Conservation (phyloP, 92 coral and sea anemone genomes). For the Siderastrea radians region DNA sequence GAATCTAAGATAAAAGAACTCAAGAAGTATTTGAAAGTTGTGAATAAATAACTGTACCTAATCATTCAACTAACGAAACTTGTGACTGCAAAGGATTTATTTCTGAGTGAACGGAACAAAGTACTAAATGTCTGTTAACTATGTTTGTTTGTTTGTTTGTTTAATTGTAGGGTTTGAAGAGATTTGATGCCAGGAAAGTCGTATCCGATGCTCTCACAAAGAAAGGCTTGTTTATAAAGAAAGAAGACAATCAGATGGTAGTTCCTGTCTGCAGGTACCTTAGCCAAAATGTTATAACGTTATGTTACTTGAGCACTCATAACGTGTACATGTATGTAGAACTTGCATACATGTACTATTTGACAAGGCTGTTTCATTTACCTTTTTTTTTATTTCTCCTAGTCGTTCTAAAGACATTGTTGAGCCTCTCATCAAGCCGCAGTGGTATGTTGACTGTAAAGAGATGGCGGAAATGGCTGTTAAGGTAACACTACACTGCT, state of each 20-base stretch:
- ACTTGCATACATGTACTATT: too few species aligned
- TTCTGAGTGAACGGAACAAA: background rate
- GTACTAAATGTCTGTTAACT: background rate
- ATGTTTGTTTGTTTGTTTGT: background rate
- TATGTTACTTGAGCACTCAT: background rate
- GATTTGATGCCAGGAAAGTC: constrained; percentile 92
- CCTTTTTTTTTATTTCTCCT: background rate
- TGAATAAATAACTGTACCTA: too few species aligned
- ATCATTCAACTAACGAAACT: too few species aligned
- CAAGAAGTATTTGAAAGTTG: too few species aligned
- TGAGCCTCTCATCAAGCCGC: constrained; percentile 98
- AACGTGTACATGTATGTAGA: too few species aligned
- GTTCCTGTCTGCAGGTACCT: constrained; percentile 96
- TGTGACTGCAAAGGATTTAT: too few species aligned
- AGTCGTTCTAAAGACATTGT: constrained; percentile 99
- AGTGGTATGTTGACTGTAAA: constrained; percentile 99
- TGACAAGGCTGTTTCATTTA: too few species aligned
- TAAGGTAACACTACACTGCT: constrained; percentile 56
- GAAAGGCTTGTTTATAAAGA: constrained; percentile 90
- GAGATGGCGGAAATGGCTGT: constrained; percentile 99
- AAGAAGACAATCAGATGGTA: constrained; percentile 98
- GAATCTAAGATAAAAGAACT: too few species aligned
- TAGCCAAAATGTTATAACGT: background rate
- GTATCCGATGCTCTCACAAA: constrained; percentile 84
- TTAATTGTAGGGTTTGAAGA: constrained; percentile 86